Evolutionary conservation across 2,888 invertebrate genomes (phyloP).

Genomic region (Tipula helvola): DNA sequence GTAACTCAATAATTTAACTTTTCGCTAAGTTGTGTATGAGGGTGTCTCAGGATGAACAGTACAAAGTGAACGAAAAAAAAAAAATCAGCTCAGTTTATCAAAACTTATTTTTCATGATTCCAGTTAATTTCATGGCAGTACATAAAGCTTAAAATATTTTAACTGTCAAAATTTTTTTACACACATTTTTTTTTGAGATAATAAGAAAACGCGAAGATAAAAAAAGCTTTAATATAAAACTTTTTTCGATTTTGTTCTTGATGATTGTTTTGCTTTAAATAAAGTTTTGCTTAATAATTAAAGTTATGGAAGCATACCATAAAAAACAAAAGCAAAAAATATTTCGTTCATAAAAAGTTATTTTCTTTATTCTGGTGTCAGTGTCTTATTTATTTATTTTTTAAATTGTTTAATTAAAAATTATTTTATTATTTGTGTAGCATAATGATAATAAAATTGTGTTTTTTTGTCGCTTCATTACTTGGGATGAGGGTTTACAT

Average conservation of each 20-base stretch:
- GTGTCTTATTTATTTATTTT: not conserved
- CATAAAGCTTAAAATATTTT: not conserved
- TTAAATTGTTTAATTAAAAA: not conserved
- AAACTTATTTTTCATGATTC: not conserved
- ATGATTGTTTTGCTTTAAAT: not conserved
- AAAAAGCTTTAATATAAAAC: not conserved
- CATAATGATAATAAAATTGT: not conserved
- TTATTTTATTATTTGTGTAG: not conserved
- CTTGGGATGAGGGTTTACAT: not conserved
- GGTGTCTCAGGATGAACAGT: not conserved
- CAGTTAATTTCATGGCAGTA: not conserved
- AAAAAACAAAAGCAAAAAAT: not conserved
- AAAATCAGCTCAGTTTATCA: not conserved
- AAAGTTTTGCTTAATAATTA: not conserved
- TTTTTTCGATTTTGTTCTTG: not conserved
- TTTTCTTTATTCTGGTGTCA: not conserved
- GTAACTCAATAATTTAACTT: not conserved
- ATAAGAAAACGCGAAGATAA: not conserved
- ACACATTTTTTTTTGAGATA: not conserved
- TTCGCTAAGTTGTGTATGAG: not conserved
- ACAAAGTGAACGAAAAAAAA: not conserved
- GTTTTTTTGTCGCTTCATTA: no score
- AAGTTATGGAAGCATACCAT: not conserved
- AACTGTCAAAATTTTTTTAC: not conserved
- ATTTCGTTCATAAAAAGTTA: not conserved